These are phyloP conservation scores for Scleropages formosus DNA, from an alignment of 2,797 vertebrate species.

Conservation along the genomic window DNA sequence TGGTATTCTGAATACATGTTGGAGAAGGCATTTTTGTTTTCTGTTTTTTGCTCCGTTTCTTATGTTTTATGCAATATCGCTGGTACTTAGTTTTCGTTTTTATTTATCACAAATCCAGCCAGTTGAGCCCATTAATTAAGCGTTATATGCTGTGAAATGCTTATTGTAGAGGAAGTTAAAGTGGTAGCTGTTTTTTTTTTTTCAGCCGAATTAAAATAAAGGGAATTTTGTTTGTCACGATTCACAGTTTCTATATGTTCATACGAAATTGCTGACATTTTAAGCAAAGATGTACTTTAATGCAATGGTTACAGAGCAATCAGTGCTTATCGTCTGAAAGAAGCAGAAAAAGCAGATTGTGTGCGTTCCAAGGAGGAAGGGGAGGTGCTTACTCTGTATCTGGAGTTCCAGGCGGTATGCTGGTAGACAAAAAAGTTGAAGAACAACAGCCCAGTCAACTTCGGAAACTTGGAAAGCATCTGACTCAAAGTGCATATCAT, in stretches of 20 bases:
- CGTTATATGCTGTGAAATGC: background rate
- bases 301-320: too few relatives aligned
- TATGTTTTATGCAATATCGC: slow-evolving; percentile 13
- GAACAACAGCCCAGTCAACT: background rate
- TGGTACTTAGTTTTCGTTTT: background rate
- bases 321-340: too few relatives aligned
- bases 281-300: background rate
- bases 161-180: background rate
- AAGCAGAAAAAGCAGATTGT: background rate
- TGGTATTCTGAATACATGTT: slow-evolving; percentile 7
- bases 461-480: background rate
- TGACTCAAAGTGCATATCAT: background rate
- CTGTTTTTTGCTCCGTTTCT: background rate
- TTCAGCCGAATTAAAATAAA: background rate
- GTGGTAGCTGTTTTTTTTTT: background rate
- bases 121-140: background rate
- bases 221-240: background rate
- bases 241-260: background rate
- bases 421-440: slow-evolving; percentile 7
- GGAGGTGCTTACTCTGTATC: too few relatives aligned
- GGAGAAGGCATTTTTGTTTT: background rate
- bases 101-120: background rate
- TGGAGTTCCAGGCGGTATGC: background rate
- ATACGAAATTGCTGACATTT: background rate
- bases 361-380: background rate